Evolutionary conservation across 2,113 vertebrate species (phyloP).

Genomic region (Rattus rattus): DNA sequence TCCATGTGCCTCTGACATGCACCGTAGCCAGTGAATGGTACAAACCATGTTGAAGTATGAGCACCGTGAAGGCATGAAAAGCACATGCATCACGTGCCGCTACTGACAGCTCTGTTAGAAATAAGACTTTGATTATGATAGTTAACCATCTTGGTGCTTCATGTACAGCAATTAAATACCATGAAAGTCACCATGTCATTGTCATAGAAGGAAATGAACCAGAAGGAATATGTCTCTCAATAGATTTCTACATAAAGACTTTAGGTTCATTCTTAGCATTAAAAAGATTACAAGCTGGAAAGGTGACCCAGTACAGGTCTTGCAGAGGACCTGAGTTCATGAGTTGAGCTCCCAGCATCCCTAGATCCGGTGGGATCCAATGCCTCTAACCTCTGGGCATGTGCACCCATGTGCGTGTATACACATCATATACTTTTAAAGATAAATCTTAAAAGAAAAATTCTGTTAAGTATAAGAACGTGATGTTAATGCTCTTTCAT

Average conservation of each 20-base stretch:
- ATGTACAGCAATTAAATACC: background rate
- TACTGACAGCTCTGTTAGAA: background rate
- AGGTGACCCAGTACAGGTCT: background rate
- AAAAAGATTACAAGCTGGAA: background rate
- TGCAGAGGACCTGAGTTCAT: background rate
- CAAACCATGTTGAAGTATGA: background rate
- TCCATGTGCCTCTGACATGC: background rate
- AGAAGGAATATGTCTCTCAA: background rate
- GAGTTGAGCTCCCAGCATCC: background rate
- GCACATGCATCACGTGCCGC: background rate
- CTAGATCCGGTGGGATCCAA: background rate
- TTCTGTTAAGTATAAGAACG: slow-evolving; percentile 41
- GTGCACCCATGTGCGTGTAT: background rate
- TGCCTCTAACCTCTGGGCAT: background rate
- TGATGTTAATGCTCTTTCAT: slow-evolving; percentile 50
- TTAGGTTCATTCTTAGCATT: slow-evolving; percentile 54
- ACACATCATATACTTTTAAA: background rate
- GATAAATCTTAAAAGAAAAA: background rate
- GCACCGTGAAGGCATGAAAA: background rate
- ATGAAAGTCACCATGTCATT: slow-evolving; percentile 53
- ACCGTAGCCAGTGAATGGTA: background rate
- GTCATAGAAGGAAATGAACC: slow-evolving; percentile 48
- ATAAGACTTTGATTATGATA: slow-evolving; percentile 42
- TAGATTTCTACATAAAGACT: slow-evolving; percentile 16
- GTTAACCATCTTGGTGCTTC: background rate